These are phyloP conservation scores for Sprattus sprattus DNA, from an alignment of 2,113 vertebrate species.

Conservation along the genomic window DNA sequence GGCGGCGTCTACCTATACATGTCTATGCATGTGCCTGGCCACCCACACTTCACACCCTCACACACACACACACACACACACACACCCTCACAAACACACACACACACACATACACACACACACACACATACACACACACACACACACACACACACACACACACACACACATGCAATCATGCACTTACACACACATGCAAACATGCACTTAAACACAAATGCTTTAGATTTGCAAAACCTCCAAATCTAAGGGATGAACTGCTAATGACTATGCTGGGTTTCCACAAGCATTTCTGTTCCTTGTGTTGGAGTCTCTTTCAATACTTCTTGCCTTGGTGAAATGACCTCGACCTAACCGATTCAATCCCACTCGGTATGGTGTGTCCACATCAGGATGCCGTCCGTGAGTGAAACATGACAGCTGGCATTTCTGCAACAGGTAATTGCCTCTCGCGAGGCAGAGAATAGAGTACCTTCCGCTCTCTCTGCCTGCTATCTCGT, in stretches of 20 bases:
- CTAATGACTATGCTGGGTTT: not conserved
- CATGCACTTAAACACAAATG: not conserved
- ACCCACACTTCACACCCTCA: too few species aligned
- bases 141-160: not conserved
- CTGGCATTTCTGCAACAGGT: slow-evolving; percentile 54
- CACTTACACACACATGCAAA: not conserved
- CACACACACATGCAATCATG: not conserved
- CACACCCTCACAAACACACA: too few species aligned
- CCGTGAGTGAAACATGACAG: slow-evolving; percentile 52
- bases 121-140: not conserved
- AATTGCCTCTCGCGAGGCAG: slow-evolving; percentile 50
- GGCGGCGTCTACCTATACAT: too few species aligned
- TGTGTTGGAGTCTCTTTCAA: not conserved
- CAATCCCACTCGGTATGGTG: slow-evolving; percentile 28
- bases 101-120: not conserved
- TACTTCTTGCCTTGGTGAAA: not conserved
- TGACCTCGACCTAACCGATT: slow-evolving; percentile 5
- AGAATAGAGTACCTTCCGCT: slow-evolving; percentile 33
- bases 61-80: too few species aligned
- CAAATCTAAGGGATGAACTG: too few species aligned
- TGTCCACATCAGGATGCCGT: slow-evolving; percentile 42
- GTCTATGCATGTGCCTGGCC: too few species aligned
- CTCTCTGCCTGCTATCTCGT: not conserved
- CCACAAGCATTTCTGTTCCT: not conserved
- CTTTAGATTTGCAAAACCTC: not conserved